phyloP scores from a whole-genome alignment of 2,797 vertebrate genomes.

The Graptemys geographica region DNA sequence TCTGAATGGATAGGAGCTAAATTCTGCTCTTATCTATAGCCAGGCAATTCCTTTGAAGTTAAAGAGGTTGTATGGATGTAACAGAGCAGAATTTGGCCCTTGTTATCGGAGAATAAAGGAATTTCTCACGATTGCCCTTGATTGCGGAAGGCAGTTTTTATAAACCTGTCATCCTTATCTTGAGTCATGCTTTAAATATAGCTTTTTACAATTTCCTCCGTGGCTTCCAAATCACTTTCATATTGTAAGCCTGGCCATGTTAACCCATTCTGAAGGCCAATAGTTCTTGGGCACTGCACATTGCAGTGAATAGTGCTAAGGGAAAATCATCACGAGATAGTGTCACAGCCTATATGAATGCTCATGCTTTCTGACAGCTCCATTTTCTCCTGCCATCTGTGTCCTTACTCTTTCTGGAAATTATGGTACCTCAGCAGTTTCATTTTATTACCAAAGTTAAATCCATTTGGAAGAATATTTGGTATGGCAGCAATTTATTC shows the following conservation, averaged over 20 bases:
- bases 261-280: slow-evolving; percentile 15
- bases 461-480: slow-evolving; percentile 63
- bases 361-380: slow-evolving; percentile 70
- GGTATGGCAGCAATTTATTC: slow-evolving; percentile 49
- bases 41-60: neutral
- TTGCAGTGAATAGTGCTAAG: neutral
- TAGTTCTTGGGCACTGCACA: neutral
- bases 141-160: slow-evolving; percentile 43
- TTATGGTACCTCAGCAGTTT: slow-evolving; percentile 63
- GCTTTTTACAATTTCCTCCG: slow-evolving; percentile 27
- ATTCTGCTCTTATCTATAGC: neutral
- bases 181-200: slow-evolving; percentile 25
- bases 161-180: slow-evolving; percentile 24
- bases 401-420: slow-evolving; percentile 48
- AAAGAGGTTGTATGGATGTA: neutral
- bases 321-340: slow-evolving; percentile 19
- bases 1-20: neutral
- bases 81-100: neutral
- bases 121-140: slow-evolving; percentile 17
- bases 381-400: slow-evolving; percentile 61
- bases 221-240: neutral
- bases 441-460: slow-evolving; percentile 65
- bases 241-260: neutral
- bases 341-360: slow-evolving; percentile 17
- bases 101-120: neutral